phyloP scores from a whole-genome alignment of 2,113 vertebrate species.

The Engystomops pustulosus region DNA sequence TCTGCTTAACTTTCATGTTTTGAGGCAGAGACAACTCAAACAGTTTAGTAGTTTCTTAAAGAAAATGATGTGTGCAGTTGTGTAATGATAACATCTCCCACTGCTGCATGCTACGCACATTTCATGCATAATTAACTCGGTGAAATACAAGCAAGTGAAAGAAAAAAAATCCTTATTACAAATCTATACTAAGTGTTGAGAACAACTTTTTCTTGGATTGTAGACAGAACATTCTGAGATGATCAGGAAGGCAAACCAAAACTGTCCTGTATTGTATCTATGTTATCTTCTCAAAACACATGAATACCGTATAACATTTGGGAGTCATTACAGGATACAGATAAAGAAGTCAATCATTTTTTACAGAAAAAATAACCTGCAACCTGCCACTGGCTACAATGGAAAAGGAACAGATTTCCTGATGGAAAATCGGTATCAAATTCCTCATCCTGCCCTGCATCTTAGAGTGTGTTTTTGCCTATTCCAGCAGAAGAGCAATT shows the following conservation, averaged over 20 bases:
- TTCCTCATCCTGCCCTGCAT: too few species aligned
- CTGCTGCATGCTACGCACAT: constrained; percentile 1
- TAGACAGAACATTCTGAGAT: background rate
- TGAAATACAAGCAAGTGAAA: background rate
- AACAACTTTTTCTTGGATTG: background rate
- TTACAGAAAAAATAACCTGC: too few species aligned
- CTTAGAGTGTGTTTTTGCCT: too few species aligned
- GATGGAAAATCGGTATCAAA: too few species aligned
- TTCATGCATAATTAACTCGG: constrained; percentile 26
- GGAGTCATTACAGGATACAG: too few species aligned
- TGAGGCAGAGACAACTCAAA: background rate
- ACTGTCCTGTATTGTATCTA: background rate
- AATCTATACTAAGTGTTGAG: background rate
- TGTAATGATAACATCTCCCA: background rate
- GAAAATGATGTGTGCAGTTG: constrained; percentile 18
- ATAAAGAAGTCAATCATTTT: too few species aligned
- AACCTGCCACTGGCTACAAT: too few species aligned
- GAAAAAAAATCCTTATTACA: background rate
- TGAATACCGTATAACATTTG: too few species aligned
- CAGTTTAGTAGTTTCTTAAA: background rate
- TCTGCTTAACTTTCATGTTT: background rate
- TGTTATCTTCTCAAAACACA: too few species aligned
- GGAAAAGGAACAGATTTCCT: too few species aligned
- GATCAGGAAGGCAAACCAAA: background rate
- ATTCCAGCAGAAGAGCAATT: too few species aligned